Percentiles rank a stretch among this genome's conserved stretches.
Conservation (phyloP, 1,140 invertebrate species). For the Cephus cinctus region DNA sequence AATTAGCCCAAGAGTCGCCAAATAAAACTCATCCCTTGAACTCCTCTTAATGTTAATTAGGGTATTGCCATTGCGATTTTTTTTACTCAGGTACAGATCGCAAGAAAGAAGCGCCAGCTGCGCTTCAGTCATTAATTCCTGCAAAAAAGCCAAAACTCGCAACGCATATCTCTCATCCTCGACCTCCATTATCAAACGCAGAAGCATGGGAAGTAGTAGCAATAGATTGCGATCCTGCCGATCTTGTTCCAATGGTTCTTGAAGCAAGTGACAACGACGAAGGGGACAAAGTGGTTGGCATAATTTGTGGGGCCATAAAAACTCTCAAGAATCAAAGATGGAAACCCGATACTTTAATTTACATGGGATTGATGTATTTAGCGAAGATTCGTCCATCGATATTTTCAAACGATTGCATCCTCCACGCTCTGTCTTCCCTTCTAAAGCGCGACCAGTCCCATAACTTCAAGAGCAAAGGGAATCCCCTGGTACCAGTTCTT, state of each 20-base stretch:
- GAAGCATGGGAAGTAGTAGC: constrained; percentile 62
- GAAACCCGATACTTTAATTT: constrained; percentile 80
- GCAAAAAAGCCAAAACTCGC: constrained; percentile 53
- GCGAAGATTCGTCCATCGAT: constrained; percentile 77
- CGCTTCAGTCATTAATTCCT: constrained; percentile 43
- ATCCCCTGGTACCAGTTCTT: constrained; percentile 78
- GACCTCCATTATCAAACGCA: constrained; percentile 44
- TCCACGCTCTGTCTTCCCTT: constrained; percentile 79
- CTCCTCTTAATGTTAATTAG: too few relatives aligned
- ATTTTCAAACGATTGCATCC: constrained; percentile 77
- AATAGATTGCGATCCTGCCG: constrained; percentile 62
- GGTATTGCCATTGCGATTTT: too few relatives aligned
- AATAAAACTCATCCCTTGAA: too few relatives aligned
- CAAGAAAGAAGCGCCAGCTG: constrained; percentile 57
- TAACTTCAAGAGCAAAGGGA: constrained; percentile 74
- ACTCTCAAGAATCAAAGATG: constrained; percentile 65
- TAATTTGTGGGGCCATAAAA: constrained; percentile 66
- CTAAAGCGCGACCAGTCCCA: constrained; percentile 75
- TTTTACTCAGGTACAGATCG: constrained; percentile 47
- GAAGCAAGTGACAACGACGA: constrained; percentile 62
- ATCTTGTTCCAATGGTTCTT: constrained; percentile 61
- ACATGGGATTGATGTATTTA: constrained; percentile 76
- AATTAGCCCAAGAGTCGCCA: too few relatives aligned
- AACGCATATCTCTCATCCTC: constrained; percentile 32
- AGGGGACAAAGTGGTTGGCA: constrained; percentile 62